A percentile compares a stretch with the other conserved stretches of the same genome.
phyloP scores from a whole-genome alignment of 2,113 vertebrate species.

The human region GRCh38 chr12:129795501-129796000 shows the following conservation, averaged over 20 bases:
- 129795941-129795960: not conserved
- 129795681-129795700: not conserved
- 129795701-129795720: not conserved
- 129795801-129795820: not conserved
- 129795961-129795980: not conserved
- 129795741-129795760: not conserved
- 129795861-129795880: not conserved
- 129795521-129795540: accelerated
- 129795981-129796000: not conserved
- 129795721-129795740: not conserved
- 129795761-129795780: not conserved
- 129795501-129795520: too few species aligned
- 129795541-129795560: accelerated
- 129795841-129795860: not conserved
- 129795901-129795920: not conserved
- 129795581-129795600: accelerated
- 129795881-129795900: not conserved
- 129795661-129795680: not conserved
- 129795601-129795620: not conserved
- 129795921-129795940: not conserved
- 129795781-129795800: not conserved
- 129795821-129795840: not conserved
- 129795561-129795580: accelerated
- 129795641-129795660: not conserved
- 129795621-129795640: accelerated